Base-by-base conservation (phyloP, 2,888 invertebrate species). In the Tricholauxania praeusta region DNA sequence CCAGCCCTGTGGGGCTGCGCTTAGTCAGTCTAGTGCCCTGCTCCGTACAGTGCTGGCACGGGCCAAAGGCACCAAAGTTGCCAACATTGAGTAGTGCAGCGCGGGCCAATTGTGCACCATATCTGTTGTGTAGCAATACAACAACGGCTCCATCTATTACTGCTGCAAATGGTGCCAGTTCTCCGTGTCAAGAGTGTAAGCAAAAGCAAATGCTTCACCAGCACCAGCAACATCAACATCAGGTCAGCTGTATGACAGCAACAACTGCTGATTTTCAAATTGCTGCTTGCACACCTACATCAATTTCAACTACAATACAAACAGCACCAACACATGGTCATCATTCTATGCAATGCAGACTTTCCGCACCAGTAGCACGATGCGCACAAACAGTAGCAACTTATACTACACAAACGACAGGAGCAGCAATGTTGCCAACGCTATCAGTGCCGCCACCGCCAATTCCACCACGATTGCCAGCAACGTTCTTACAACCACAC, bases 11-110 rank as follows among this genome's bases (percentile, higher is more conserved):
- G 76, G 86, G 85, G 80, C 83, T 87, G 77, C 82, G 85, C 82
- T 82, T 85, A 55, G 82, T 87, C 79, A 85, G 84, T 77, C 79
- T 85, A 73, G 75, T 86, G 79, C 86, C 87, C 51, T 86, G 85
- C 77, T 81, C 85, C 22, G 75, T 86, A 73, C 85, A 84, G 77
- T 87, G 87, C 79, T 86, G 80, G 79, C 78, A 77, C 48, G 74
- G 76, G 1, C 80, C 84, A 39, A 86, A 87, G 78, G 82, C 84
- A 66, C 80, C 84, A 48, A 85, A 84, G 74, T 71, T 82, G 72
- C 75, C 81, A 49, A 73, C 80, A 72, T 65, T 77, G 64, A 64
- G 72, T 39, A 78, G 75, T 48, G 73, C 77, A 60, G 78, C 80
- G 15, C 82, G 86, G 8, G 57, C 76, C 15, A 78, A 74, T 52